Evolutionary conservation across 1,140 invertebrate species (phyloP), one percentile per base, ranked within the genome.

Genomic region (Galleria mellonella): DNA sequence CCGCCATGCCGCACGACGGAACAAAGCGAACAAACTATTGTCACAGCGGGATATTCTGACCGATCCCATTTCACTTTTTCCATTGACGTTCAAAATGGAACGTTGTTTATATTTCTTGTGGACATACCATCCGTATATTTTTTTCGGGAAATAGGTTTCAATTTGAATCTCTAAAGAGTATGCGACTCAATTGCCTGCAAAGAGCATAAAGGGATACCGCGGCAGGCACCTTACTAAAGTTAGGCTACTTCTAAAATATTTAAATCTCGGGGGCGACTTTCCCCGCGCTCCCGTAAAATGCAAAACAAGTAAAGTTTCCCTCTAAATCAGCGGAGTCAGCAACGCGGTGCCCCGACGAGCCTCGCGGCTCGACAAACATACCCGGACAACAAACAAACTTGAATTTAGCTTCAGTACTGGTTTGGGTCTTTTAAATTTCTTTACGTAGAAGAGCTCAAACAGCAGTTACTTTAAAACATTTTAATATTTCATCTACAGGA

Each of bases 221-320:
- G 60, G 63, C 62, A 64, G 54, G 49, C 57, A 63, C 56, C 65
- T 62, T 63, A 57, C 49, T 45, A 43, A 70, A 64, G 55, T 72
- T 75, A 55, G 60, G 62, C 55, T 56, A 64, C 72, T 68, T 61
- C 51, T 82, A 59, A 78, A 78, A 78, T 76, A 78, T 82, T 76
- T 65, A 78, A 68, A 66, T 77, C 75, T 75, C 67, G 43, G 47
- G 77, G 75, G 75, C 59, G 69, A 71, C 66, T 71, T 72, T 66
- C 63, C 62, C 59, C 55, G 54, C 54, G 61, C 64, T 55, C 37
- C 62, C 62, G 57, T 72, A 62, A 70, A 82, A 79, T 83, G 72
- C 72, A 78, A 81, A 83, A 77, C 74, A 75, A 72, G 67, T 46
- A 62, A 81, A 77, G 56, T 77, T 79, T 73, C 62, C 62, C 68